A percentile compares a stretch with the other conserved stretches of the same genome.
Evolutionary conservation across 2,113 vertebrate species (phyloP).

Genomic region (Peromyscus maniculatus): DNA sequence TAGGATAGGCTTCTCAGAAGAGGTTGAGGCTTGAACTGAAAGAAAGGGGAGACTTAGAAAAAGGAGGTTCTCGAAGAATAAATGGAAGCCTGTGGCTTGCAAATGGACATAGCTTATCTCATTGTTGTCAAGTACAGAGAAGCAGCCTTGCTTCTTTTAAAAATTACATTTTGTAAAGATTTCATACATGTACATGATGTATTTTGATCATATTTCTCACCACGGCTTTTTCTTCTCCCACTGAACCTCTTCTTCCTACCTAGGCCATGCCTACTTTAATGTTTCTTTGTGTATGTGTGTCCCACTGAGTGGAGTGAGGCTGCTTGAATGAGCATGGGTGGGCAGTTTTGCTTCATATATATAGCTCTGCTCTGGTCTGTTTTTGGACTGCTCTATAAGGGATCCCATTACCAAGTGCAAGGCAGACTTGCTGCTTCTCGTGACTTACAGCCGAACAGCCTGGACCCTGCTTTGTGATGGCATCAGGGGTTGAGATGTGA

Average conservation of each 20-base stretch:
- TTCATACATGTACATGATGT: not conserved
- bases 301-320: not conserved
- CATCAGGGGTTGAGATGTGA: slow-evolving; percentile 6
- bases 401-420: slow-evolving; percentile 3
- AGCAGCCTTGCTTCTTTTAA: not conserved
- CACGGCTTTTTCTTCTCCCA: not conserved
- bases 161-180: not conserved
- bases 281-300: not conserved
- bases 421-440: slow-evolving; percentile 14
- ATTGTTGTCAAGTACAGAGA: slow-evolving; percentile 56
- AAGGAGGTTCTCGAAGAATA: slow-evolving; percentile 8
- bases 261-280: not conserved
- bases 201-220: not conserved
- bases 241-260: not conserved
- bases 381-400: not conserved
- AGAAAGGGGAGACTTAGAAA: slow-evolving; percentile 41
- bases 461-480: not conserved
- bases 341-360: slow-evolving; percentile 8
- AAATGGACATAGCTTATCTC: not conserved
- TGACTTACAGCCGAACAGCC: not conserved
- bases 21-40: slow-evolving; percentile 40
- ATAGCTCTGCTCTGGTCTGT: not conserved
- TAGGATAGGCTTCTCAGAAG: slow-evolving; percentile 57
- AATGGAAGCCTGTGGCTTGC: not conserved
- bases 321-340: not conserved